Evolutionary conservation across 2,113 vertebrate genomes (phyloP), one percentile per base, ranked within the genome.

Genomic region (Gobio gobio): DNA sequence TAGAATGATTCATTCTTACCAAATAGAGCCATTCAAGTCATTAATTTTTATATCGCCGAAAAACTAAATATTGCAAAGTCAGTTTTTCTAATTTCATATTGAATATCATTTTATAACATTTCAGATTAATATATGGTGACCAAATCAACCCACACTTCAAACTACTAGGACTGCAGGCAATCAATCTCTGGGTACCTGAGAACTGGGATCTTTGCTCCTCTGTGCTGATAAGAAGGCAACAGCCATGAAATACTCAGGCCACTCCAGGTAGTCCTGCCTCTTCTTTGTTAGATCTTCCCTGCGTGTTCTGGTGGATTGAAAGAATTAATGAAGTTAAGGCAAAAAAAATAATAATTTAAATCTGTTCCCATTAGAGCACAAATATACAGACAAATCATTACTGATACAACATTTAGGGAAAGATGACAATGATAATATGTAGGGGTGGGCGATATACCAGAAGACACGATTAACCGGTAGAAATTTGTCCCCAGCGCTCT

Each of bases 221-320:
- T 99, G 98, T 10, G 98, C 97, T 8, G 98, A 98, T 77, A 99
- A 93, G 92, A 99, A 99, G 6, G 98, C 98, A 40, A 99, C 97
- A 3, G 97, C 96, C 98, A 99, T 99, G 83, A 99, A 99, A 93
- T 99, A 99, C 83, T 99, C 98, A 1, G 97, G 96, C 97, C 98
- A 99, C 79, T 99, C 97, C 91, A 99, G 93, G 89, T 98, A 99
- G 90, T 97, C 96, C 3, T 97, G 95, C 86, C 97, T 93, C 91
- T 99, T 99, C 89, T 88, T 96, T 90, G 79, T 63, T 29, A 45
- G 22, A 33, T 2, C 45, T 1, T 51, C 54, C 40, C 64, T 51
- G 1, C 36, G 70, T 5, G 26, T 26, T 47, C 80, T 87, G 45
- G 2, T 5, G 18, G 3, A 68, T 36, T 12, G 24, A 24, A 18